Percentiles rank a stretch among this genome's conserved stretches.
Evolutionary conservation across 2,113 vertebrate species (phyloP).

Genomic region (Poeciliopsis prolifica): DNA sequence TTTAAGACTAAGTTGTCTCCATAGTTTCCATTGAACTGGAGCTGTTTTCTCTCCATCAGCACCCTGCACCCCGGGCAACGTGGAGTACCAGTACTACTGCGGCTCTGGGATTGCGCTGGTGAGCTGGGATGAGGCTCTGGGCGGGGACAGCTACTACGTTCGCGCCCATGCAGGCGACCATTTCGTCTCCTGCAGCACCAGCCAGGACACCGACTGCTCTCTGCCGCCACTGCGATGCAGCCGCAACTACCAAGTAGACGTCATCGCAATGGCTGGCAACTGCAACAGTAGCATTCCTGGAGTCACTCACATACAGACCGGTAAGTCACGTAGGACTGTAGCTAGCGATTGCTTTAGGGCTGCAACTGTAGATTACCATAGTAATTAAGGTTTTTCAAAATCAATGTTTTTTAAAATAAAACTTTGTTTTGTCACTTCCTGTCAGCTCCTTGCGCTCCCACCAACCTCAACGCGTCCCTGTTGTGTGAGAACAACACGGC

Average conservation of each 20-base stretch:
- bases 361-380: too few relatives aligned
- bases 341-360: too few relatives aligned
- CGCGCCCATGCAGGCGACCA: slow-evolving; percentile 30
- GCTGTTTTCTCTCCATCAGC: slow-evolving; percentile 47
- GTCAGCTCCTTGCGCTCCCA: slow-evolving; percentile 80
- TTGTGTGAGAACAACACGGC: slow-evolving; percentile 74
- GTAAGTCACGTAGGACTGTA: slow-evolving; percentile 39
- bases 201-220: slow-evolving; percentile 54
- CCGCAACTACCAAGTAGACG: slow-evolving; percentile 58
- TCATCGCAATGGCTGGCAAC: slow-evolving; percentile 62
- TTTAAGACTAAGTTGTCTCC: too few relatives aligned
- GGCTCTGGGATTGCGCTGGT: slow-evolving; percentile 55
- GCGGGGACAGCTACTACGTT: slow-evolving; percentile 58
- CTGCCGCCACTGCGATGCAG: slow-evolving; percentile 70
- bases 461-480: slow-evolving; percentile 67
- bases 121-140: slow-evolving; percentile 75
- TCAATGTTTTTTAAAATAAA: background rate
- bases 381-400: too few relatives aligned
- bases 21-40: background rate
- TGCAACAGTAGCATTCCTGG: slow-evolving; percentile 76
- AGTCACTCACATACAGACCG: slow-evolving; percentile 63
- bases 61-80: slow-evolving; percentile 71
- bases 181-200: slow-evolving; percentile 43
- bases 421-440: slow-evolving; percentile 7
- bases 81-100: slow-evolving; percentile 68